Percentiles rank a stretch among this genome's conserved stretches.
Conservation (phyloP, 2,797 vertebrate species). For the Myripristis murdjan region DNA sequence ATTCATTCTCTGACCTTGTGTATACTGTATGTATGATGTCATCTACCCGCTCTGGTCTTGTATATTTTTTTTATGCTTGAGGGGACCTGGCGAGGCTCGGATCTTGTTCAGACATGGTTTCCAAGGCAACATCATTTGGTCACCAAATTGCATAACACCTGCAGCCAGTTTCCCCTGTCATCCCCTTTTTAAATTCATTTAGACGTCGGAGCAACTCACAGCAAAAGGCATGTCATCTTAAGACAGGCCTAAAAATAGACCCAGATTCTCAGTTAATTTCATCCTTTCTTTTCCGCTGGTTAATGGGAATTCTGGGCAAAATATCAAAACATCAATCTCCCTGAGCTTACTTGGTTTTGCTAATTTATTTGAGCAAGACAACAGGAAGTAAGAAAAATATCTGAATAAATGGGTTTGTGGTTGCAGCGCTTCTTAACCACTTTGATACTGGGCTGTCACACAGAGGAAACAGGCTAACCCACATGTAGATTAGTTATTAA, state of each 20-base stretch:
- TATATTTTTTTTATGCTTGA: neutral
- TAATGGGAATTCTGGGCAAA: slow-evolving; percentile 33
- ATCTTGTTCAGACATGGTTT: neutral
- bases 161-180: neutral
- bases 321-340: slow-evolving; percentile 2
- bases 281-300: slow-evolving; percentile 7
- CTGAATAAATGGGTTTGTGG: neutral
- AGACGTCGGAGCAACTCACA: slow-evolving; percentile 10
- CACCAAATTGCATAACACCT: neutral
- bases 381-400: neutral
- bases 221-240: neutral
- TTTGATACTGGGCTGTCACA: too few species aligned
- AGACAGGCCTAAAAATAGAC: slow-evolving; percentile 36
- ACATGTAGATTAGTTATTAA: too few species aligned
- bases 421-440: too few species aligned
- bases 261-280: neutral
- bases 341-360: neutral
- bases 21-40: neutral
- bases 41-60: neutral
- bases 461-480: too few species aligned
- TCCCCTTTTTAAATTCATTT: neutral
- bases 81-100: neutral
- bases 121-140: neutral
- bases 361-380: neutral
- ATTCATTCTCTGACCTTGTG: neutral